Evolutionary conservation across 2,113 vertebrate genomes (phyloP).

Genomic region (Malaclemys terrapin): DNA sequence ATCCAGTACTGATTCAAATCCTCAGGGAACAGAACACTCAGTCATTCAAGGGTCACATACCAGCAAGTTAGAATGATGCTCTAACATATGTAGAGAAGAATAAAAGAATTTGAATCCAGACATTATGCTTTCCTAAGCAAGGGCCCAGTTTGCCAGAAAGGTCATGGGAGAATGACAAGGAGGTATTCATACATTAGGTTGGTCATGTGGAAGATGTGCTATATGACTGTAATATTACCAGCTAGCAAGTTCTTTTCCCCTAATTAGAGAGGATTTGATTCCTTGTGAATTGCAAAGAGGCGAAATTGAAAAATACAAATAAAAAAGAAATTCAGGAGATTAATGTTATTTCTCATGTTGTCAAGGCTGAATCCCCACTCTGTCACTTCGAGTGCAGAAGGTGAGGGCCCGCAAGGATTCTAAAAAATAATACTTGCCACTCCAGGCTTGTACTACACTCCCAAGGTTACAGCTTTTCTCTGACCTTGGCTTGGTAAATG

Average conservation of each 20-base stretch:
- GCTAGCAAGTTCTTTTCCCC: not conserved
- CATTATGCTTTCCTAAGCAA: not conserved
- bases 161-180: not conserved
- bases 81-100: not conserved
- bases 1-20: constrained; percentile 12
- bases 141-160: not conserved
- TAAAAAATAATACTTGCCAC: too few species aligned
- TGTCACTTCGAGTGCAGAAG: too few species aligned
- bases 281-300: not conserved
- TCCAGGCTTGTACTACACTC: too few species aligned
- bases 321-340: not conserved
- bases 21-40: not conserved
- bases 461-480: too few species aligned
- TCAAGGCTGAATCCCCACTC: too few species aligned
- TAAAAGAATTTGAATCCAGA: not conserved
- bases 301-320: not conserved
- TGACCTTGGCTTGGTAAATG: too few species aligned
- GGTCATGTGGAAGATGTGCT: not conserved
- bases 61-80: constrained; percentile 11
- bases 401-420: too few species aligned
- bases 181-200: not conserved
- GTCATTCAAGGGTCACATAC: not conserved
- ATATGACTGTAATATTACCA: not conserved
- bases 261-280: not conserved
- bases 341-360: not conserved